phyloP scores from a whole-genome alignment of 2,797 vertebrate species.

The Manis javanica region DNA sequence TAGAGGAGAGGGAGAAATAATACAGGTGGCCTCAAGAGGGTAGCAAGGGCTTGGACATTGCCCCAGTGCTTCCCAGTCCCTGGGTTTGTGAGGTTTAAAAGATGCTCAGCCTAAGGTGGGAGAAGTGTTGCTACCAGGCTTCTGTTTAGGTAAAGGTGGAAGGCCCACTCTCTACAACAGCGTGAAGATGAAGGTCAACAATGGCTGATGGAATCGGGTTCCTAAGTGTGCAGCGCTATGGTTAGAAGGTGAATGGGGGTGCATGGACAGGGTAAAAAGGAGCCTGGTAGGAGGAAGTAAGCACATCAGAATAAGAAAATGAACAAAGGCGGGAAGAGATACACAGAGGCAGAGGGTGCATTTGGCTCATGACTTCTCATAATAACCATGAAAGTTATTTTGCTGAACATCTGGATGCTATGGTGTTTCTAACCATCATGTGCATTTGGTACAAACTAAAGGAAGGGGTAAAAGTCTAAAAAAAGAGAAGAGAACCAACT shows the following conservation, averaged over 20 bases:
- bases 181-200: background rate
- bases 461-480: background rate
- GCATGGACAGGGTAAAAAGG: fast-evolving
- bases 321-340: background rate
- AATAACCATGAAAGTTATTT: background rate
- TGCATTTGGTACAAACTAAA: background rate
- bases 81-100: background rate
- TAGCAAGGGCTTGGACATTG: background rate
- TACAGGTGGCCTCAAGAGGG: fast-evolving
- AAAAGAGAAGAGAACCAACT: background rate
- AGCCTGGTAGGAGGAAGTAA: background rate
- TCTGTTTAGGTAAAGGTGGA: background rate
- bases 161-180: background rate
- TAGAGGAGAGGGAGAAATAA: background rate
- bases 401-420: background rate
- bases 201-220: fast-evolving
- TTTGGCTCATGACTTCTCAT: fast-evolving
- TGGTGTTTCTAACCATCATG: background rate
- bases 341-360: background rate
- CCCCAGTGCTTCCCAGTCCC: background rate
- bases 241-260: background rate
- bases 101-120: background rate
- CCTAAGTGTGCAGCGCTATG: fast-evolving
- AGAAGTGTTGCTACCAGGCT: background rate
- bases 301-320: background rate